Conservation (phyloP, 2,888 invertebrate species). For the Lottia scabra region DNA sequence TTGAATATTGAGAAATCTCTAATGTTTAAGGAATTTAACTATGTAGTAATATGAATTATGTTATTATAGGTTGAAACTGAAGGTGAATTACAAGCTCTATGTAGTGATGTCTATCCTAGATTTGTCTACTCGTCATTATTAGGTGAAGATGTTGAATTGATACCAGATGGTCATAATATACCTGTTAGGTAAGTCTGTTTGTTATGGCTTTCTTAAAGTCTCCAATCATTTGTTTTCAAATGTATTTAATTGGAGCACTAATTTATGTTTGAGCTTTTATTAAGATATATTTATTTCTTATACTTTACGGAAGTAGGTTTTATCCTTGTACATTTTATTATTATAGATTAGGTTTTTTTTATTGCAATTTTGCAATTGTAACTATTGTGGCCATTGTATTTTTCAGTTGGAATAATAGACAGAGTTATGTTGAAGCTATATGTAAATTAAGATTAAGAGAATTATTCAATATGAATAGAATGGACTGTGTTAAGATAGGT, state of each 20-base stretch:
- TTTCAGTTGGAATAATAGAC: constrained; percentile 63
- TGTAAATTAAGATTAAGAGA: constrained; percentile 54
- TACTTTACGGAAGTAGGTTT: too few relatives aligned
- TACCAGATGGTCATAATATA: constrained; percentile 53
- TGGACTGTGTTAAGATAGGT: constrained; percentile 53
- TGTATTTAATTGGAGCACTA: too few relatives aligned
- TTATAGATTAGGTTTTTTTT: background rate
- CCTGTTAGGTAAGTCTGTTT: constrained; percentile 50
- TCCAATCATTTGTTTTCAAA: too few relatives aligned
- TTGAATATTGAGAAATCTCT: too few relatives aligned
- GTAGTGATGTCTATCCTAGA: constrained; percentile 58
- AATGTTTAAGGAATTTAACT: too few relatives aligned
- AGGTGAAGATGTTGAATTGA: constrained; percentile 63
- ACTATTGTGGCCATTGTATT: constrained; percentile 1
- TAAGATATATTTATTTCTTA: too few relatives aligned
- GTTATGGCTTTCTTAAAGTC: too few relatives aligned
- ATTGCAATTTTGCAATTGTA: background rate
- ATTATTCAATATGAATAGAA: constrained; percentile 47
- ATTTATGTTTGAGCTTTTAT: too few relatives aligned
- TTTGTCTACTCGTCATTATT: constrained; percentile 60
- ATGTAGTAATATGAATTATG: background rate
- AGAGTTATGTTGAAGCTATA: constrained; percentile 62
- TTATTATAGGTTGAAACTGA: constrained; percentile 60
- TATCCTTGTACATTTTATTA: background rate
- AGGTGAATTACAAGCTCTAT: constrained; percentile 59